phyloP scores from a whole-genome alignment of 1,140 invertebrate genomes.

The Drosophila funebris region DNA sequence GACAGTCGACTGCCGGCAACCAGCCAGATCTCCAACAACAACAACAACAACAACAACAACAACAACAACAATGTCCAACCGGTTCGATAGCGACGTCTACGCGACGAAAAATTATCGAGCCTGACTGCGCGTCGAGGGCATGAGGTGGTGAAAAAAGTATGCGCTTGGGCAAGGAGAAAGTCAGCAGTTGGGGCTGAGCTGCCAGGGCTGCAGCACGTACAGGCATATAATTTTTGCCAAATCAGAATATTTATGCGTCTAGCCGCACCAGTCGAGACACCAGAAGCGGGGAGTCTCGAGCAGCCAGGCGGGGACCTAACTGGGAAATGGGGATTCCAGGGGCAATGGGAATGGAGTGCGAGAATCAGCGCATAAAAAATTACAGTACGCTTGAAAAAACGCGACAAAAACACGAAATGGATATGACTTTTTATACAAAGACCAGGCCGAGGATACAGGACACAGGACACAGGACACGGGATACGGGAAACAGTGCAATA shows the following conservation, averaged over 20 bases:
- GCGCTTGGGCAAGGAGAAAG: neutral
- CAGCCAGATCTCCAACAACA: neutral
- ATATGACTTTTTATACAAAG: slow-evolving; percentile 79
- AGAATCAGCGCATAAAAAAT: slow-evolving; percentile 64
- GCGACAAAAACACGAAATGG: slow-evolving; percentile 80
- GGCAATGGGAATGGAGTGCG: slow-evolving; percentile 15
- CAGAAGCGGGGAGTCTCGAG: too few species aligned
- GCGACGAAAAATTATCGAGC: slow-evolving; percentile 64
- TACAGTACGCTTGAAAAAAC: slow-evolving; percentile 77
- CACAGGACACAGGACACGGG: slow-evolving; percentile 1
- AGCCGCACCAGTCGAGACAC: slow-evolving; percentile 55
- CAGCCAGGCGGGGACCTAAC: too few species aligned
- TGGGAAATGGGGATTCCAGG: too few species aligned
- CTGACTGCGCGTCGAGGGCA: slow-evolving; percentile 10
- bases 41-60: neutral
- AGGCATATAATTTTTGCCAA: slow-evolving; percentile 81
- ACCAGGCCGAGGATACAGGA: slow-evolving; percentile 28
- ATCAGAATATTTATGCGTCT: slow-evolving; percentile 83
- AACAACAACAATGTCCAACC: slow-evolving; percentile 26
- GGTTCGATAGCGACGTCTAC: slow-evolving; percentile 38
- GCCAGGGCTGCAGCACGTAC: slow-evolving; percentile 64
- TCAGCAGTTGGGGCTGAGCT: neutral
- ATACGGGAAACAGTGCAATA: neutral
- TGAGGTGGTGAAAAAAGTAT: neutral
- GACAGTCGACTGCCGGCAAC: slow-evolving; percentile 10